Conservation (phyloP, 64 coral and sea anemone genomes). For the Montipora sp. region DNA sequence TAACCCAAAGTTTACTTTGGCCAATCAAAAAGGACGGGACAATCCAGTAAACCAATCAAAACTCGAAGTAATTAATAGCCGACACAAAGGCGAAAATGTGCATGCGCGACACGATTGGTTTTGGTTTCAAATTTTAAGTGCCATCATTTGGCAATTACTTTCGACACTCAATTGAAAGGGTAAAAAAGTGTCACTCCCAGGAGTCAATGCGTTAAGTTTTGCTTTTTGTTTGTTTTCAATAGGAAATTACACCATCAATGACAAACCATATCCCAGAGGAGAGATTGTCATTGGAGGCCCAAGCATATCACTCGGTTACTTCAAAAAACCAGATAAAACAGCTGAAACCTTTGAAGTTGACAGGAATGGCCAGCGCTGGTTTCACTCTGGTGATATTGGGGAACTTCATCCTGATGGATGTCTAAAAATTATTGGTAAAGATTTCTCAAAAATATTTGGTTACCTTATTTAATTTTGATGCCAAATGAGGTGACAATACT, state of each 20-base stretch:
- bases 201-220: neutral
- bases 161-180: no score
- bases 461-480: neutral
- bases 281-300: constrained; percentile 91
- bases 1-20: no score
- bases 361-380: constrained; percentile 96
- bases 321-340: constrained; percentile 89
- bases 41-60: no score
- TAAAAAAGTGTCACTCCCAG: no score
- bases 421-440: constrained; percentile 92
- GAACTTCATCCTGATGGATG: constrained; percentile 94
- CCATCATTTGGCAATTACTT: no score
- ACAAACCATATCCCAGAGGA: constrained; percentile 91
- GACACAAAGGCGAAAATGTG: no score
- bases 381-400: constrained; percentile 96
- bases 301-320: constrained; percentile 80
- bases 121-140: no score
- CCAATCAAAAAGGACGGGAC: no score
- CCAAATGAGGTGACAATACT: no score
- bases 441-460: neutral
- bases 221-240: neutral
- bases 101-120: no score
- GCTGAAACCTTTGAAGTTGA: constrained; percentile 86
- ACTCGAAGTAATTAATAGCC: no score
- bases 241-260: constrained; percentile 93